These are phyloP conservation scores for Drosophila leonis DNA, from an alignment of 2,888 invertebrate species.

Conservation along the genomic window DNA sequence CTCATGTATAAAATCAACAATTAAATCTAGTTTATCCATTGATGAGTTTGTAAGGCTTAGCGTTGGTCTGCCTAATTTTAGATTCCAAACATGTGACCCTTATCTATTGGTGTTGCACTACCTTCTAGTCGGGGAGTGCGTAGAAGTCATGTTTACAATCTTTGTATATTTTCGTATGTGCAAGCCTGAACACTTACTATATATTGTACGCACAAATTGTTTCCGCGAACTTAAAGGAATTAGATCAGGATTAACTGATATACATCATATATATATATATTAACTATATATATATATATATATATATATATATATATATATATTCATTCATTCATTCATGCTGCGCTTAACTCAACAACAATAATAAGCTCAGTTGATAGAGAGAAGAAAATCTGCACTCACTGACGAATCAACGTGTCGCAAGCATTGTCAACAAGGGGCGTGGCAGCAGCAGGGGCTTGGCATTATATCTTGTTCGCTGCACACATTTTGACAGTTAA, in stretches of 20 bases:
- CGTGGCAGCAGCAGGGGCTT: not conserved
- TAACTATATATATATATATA: not conserved
- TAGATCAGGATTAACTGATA: too few relatives aligned
- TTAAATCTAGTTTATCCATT: too few relatives aligned
- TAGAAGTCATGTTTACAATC: too few relatives aligned
- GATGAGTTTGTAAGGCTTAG: too few relatives aligned
- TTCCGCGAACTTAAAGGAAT: not conserved
- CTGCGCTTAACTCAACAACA: constrained; percentile 5
- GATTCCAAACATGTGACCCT: too few relatives aligned
- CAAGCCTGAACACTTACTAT: too few relatives aligned
- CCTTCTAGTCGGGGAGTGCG: too few relatives aligned
- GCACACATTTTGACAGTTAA: constrained; percentile 63
- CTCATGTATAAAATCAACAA: too few relatives aligned
- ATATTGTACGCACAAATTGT: not conserved
- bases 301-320: not conserved
- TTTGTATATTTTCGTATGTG: too few relatives aligned
- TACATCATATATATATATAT: too few relatives aligned
- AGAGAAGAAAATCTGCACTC: constrained; percentile 34
- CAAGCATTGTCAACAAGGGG: constrained; percentile 12
- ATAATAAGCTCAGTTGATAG: constrained; percentile 50
- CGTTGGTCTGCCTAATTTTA: too few relatives aligned
- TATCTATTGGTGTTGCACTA: too few relatives aligned
- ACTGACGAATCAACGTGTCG: not conserved
- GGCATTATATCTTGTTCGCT: constrained; percentile 63
- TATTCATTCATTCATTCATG: not conserved